These are phyloP conservation scores for Monochamus alternatus DNA, from an alignment of 2,888 invertebrate species.

Conservation along the genomic window DNA sequence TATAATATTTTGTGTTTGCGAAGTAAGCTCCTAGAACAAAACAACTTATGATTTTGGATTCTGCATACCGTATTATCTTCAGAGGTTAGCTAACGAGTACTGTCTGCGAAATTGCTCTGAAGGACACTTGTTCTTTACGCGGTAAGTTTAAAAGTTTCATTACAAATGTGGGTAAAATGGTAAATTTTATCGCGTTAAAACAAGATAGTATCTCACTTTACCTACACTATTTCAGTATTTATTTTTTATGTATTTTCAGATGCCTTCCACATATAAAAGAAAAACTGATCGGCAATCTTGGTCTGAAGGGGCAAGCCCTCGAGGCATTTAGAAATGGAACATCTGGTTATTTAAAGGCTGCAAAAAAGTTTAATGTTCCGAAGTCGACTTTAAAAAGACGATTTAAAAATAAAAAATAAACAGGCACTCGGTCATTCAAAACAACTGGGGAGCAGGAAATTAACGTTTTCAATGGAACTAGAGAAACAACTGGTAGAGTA, in stretches of 20 bases:
- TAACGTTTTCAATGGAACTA: slow-evolving; percentile 7
- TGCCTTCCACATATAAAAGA: slow-evolving; percentile 17
- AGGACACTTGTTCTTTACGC: slow-evolving; percentile 13
- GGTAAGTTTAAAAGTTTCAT: slow-evolving; percentile 21
- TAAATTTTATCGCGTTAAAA: not conserved
- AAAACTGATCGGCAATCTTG: slow-evolving; percentile 9
- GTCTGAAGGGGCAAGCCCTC: slow-evolving; percentile 18
- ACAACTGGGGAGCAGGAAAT: slow-evolving; percentile 22
- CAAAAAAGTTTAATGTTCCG: not conserved
- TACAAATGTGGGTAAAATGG: slow-evolving; percentile 8
- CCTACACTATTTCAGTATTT: not conserved
- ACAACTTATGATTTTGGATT: slow-evolving; percentile 1
- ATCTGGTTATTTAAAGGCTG: slow-evolving; percentile 8
- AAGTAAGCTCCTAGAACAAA: slow-evolving; percentile 3
- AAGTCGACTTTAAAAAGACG: slow-evolving; percentile 20
- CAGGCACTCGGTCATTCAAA: slow-evolving; percentile 11
- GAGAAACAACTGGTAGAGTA: slow-evolving; percentile 17
- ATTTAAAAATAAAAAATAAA: slow-evolving; percentile 30
- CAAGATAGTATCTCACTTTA: not conserved
- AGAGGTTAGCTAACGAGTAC: slow-evolving; percentile 9
- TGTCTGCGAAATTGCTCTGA: slow-evolving; percentile 16
- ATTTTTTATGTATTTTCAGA: not conserved
- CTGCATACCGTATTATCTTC: not conserved
- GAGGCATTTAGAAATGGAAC: not conserved
- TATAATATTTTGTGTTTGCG: not conserved